Evolutionary conservation across 2,888 invertebrate genomes (phyloP).

Genomic region (Habroteleia sp.): DNA sequence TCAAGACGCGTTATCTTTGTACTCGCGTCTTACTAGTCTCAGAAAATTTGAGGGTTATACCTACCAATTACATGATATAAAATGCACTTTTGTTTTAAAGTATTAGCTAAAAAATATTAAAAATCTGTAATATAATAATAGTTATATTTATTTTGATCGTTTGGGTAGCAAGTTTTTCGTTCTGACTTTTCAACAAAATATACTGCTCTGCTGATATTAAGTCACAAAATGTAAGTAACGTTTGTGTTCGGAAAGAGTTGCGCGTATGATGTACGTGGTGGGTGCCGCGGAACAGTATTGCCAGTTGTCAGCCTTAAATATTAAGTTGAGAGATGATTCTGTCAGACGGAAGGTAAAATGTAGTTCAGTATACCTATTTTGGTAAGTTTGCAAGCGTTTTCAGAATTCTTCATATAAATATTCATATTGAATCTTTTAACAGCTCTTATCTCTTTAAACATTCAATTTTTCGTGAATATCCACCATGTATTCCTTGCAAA

Average conservation of each 20-base stretch:
- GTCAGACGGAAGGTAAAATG: conserved; percentile 48
- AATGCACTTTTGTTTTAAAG: too few relatives aligned
- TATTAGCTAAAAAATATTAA: too few relatives aligned
- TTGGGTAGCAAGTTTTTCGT: not conserved
- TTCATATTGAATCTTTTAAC: conserved; percentile 61
- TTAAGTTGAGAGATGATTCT: conserved; percentile 66
- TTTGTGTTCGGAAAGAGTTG: conserved; percentile 39
- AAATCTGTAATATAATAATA: too few relatives aligned
- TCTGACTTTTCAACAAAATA: conserved; percentile 18
- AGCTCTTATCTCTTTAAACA: conserved; percentile 47
- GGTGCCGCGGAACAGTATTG: conserved; percentile 54
- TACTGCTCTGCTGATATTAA: conserved; percentile 23
- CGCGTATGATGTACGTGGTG: conserved; percentile 44
- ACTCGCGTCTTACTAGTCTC: too few relatives aligned
- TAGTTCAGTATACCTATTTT: conserved; percentile 54
- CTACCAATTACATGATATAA: too few relatives aligned
- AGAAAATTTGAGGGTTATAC: too few relatives aligned
- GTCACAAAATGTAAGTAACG: conserved; percentile 30
- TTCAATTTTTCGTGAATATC: conserved; percentile 44
- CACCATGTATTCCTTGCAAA: too few relatives aligned
- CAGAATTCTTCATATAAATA: conserved; percentile 58
- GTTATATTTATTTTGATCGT: too few relatives aligned
- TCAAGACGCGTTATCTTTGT: too few relatives aligned
- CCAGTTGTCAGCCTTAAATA: conserved; percentile 67
- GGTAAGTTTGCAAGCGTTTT: conserved; percentile 64